Base-by-base conservation (phyloP, 2,113 vertebrate genomes). In the Percopsis transmontana region DNA sequence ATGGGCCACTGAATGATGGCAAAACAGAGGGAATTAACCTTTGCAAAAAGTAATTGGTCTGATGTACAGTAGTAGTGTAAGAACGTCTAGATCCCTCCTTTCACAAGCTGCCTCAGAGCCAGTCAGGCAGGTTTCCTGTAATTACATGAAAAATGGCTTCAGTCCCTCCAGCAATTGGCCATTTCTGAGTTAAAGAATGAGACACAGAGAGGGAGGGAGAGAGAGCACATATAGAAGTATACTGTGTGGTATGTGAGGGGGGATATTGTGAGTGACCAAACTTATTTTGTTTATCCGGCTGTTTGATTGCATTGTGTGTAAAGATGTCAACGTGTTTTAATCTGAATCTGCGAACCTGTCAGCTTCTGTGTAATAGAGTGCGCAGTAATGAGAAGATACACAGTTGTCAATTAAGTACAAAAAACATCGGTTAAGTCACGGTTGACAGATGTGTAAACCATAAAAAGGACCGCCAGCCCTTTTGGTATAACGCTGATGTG, bases 71-170 rank as follows among this genome's bases (percentile, higher is more conserved):
- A 78, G 64, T n/a, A 74, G 39, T 72, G 70, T 52, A 62, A 33
- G 66, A 83, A 71, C 73, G 66, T 80, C 66, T 73, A 10, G n/a
- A 55, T 70, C 61, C 76, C 73, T 83, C 65, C 65, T 87, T 78
- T 80, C 73, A 72, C 60, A 76, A 80, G 76, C 70, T 69, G 71
- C 69, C 75, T 80, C 74, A 79, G 63, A 92, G 88, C 92, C 85
- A 83, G 91, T 92, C 77, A 58, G 83, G 87, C 88, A 89, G 89
- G 90, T 92, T 91, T 91, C 83, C 82, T 83, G 83, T 85, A 90
- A 91, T 92, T 90, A 88, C 85, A 85, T 85, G 85, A 92, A 90
- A 91, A 90, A 91, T 87, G 68, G 75, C 80, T 86, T 88, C 48
- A 70, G 82, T 85, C 80, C 87, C 89, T 85, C 53, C 2, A 74